A percentile compares a stretch with the other conserved stretches of the same genome.
These are phyloP conservation scores for Epinotia demarniana DNA, from an alignment of 2,888 invertebrate species.

Conservation along the genomic window DNA sequence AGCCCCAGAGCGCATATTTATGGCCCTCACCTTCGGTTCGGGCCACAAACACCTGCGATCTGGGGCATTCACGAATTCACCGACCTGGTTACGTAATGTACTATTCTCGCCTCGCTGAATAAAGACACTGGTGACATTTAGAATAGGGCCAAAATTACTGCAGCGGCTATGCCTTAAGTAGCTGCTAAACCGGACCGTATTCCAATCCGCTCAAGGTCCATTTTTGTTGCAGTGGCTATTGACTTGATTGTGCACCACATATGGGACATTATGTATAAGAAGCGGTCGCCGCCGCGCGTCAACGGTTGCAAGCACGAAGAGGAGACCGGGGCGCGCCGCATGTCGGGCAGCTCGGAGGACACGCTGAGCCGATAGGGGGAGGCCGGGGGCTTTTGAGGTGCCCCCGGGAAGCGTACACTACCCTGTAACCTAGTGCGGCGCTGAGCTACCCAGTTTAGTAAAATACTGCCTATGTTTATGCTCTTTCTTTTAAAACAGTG, in stretches of 20 bases:
- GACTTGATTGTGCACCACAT: constrained; percentile 99
- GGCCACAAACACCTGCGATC: no score
- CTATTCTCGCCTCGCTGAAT: no score
- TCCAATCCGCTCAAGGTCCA: constrained; percentile 63
- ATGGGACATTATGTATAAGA: constrained; percentile 94
- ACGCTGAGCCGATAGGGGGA: constrained; percentile 80
- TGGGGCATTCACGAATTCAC: no score
- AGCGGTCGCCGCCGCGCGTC: constrained; percentile 62
- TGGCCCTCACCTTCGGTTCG: no score
- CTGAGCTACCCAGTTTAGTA: no score
- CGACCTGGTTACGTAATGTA: no score
- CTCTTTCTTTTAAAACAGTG: no score
- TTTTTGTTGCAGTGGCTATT: constrained; percentile 98
- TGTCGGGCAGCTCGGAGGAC: constrained; percentile 81
- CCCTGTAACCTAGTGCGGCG: no score
- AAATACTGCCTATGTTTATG: no score
- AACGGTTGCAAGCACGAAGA: constrained; percentile 66
- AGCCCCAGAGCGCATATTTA: no score
- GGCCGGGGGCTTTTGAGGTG: constrained; percentile 30
- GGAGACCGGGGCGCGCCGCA: constrained; percentile 64
- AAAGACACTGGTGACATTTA: background rate
- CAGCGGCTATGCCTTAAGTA: constrained; percentile 85
- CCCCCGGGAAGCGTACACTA: background rate
- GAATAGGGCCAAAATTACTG: constrained; percentile 51
- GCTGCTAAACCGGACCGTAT: constrained; percentile 63